Percentiles rank a stretch among this genome's conserved stretches.
phyloP scores from a whole-genome alignment of 2,113 vertebrate species.

The Indicator indicator region DNA sequence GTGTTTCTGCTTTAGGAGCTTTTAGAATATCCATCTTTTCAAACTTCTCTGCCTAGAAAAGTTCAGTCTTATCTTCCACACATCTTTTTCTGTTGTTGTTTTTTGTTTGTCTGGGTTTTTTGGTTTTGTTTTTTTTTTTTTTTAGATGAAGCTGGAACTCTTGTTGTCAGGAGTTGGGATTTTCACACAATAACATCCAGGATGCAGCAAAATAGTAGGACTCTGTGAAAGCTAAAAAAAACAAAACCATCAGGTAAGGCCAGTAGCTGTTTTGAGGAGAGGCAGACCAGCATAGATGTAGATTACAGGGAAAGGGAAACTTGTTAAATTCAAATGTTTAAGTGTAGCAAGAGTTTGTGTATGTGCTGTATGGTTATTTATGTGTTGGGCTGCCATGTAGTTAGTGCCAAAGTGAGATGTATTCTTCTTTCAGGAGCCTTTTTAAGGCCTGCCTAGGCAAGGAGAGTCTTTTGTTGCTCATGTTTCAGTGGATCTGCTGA shows the following conservation, averaged over 20 bases:
- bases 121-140: neutral
- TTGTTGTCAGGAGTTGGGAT: neutral
- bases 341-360: neutral
- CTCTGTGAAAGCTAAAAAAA: neutral
- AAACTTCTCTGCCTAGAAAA: neutral
- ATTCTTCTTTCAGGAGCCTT: neutral
- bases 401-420: neutral
- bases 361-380: neutral
- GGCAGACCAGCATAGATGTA: neutral
- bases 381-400: neutral
- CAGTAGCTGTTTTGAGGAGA: neutral
- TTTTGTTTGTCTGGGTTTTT: neutral
- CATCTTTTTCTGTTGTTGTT: neutral
- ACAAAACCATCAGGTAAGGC: fast-evolving
- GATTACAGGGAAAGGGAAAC: neutral
- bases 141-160: neutral
- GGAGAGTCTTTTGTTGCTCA: neutral
- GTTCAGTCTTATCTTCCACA: neutral
- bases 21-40: neutral
- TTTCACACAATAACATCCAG: neutral
- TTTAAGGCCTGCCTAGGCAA: neutral
- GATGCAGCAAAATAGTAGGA: neutral
- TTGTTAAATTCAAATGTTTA: neutral
- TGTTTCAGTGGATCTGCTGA: neutral
- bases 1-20: neutral